Evolutionary conservation across 1,140 invertebrate species (phyloP), one percentile per base, ranked within the genome.

Genomic region (Halesus radiatus): DNA sequence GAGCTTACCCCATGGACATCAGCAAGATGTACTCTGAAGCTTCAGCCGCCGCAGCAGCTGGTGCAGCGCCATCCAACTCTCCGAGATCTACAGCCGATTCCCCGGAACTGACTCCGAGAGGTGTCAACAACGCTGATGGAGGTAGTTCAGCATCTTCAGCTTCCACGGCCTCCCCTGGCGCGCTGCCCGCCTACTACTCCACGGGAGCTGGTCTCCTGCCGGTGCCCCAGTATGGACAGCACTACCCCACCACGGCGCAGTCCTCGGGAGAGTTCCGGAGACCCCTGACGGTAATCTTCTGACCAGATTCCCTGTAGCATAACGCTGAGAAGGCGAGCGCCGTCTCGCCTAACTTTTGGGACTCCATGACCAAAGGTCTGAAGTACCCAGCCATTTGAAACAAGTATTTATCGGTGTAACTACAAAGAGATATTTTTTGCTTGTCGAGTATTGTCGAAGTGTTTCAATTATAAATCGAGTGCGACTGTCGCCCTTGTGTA

Each of bases 241-340:
- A 92, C 84, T 93, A 92, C 85, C 86, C 90, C 0, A 88, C 90
- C 37, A 86, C 85, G 53, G 85, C 87, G 26, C 90, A 90, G 80
- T 85, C 72, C 82, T 86, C 88, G 0, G 82, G 79, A 20, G 95
- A 96, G 85, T 96, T 95, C 87, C 89, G 95, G 76, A 91, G 95
- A 85, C 95, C 95, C 1, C 87, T 96, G 13, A 94, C 95, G 52
- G 95, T 96, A 79, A 95, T 96, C 91, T 96, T 96, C 91, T 96
- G 95, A 96, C 94, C 94, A 91, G 93, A 94, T 84, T 85, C 84
- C 37, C 76, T 84, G 20, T 84, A 84, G 75, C 70, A 23, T 22
- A 72, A 72, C 20, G n/a, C 32, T 20, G 68, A 72, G 7, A 52
- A 45, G 68, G 32, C 50, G 45, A 72, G 23, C 68, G 32, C 68